These are phyloP conservation scores for Sinonovacula constricta DNA, from an alignment of 1,140 invertebrate species.

Conservation along the genomic window DNA sequence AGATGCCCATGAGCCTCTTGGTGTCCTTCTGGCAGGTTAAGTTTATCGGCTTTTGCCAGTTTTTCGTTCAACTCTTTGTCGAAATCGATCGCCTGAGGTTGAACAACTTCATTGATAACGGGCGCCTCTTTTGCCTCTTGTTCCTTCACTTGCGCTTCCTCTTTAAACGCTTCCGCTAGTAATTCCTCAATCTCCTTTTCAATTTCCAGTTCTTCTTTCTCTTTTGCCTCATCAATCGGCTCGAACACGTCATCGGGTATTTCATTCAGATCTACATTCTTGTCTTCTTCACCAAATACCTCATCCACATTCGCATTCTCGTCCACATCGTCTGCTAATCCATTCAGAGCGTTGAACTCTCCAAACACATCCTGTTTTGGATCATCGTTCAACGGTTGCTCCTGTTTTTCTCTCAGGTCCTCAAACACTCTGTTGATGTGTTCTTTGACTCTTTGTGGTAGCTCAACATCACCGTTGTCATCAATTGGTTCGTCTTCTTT, in stretches of 20 bases:
- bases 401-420: constrained; percentile 34
- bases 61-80: no score
- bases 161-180: constrained; percentile 24
- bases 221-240: not conserved
- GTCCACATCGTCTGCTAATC: not conserved
- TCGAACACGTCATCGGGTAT: not conserved
- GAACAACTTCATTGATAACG: no score
- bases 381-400: not conserved
- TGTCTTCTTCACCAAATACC: not conserved
- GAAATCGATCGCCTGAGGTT: no score
- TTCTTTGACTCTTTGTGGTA: constrained; percentile 2
- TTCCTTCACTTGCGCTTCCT: no score
- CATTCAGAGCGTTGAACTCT: not conserved
- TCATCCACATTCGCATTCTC: not conserved
- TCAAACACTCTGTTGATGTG: constrained; percentile 44
- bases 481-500: not conserved
- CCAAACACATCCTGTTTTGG: constrained; percentile 6
- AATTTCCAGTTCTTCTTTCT: not conserved
- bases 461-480: not conserved
- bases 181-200: constrained; percentile 39
- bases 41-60: no score
- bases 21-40: no score
- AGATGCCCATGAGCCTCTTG: no score
- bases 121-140: no score
- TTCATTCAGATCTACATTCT: not conserved